Conservation (phyloP, 1,140 invertebrate genomes). For the Drosophila micromelanica region DNA sequence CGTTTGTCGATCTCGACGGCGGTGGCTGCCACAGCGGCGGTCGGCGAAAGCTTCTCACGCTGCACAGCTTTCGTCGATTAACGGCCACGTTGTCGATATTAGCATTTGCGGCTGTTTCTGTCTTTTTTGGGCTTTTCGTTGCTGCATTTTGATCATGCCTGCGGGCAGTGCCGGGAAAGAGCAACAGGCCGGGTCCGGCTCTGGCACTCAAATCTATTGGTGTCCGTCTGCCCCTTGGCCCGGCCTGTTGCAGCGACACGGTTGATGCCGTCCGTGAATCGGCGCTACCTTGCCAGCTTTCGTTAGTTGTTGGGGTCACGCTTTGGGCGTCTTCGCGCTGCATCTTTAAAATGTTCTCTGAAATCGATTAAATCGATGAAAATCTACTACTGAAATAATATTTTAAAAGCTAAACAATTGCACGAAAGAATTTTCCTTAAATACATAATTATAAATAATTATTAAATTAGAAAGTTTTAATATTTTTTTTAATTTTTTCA, state of each 20-base stretch:
- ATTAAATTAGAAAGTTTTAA: too few relatives aligned
- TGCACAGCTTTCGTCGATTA: slow-evolving; percentile 54
- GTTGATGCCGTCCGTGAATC: slow-evolving; percentile 59
- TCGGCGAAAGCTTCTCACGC: slow-evolving; percentile 72
- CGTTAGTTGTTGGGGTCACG: slow-evolving; percentile 1
- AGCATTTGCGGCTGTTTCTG: slow-evolving; percentile 31
- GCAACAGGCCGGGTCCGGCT: slow-evolving; percentile 57
- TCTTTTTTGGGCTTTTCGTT: neutral
- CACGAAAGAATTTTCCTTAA: too few relatives aligned
- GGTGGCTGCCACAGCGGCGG: slow-evolving; percentile 66
- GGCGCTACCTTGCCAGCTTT: slow-evolving; percentile 21
- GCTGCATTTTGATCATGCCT: slow-evolving; percentile 49
- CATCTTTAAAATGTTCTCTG: neutral
- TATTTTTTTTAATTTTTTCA: too few relatives aligned
- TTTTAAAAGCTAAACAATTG: too few relatives aligned
- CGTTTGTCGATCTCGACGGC: neutral
- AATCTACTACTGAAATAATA: too few relatives aligned
- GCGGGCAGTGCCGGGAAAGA: slow-evolving; percentile 64
- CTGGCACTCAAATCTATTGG: neutral
- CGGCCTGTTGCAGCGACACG: slow-evolving; percentile 39
- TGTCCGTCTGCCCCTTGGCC: neutral
- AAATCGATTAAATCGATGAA: neutral
- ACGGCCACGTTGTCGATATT: slow-evolving; percentile 49
- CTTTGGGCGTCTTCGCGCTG: slow-evolving; percentile 3
- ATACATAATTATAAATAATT: too few relatives aligned